Evolutionary conservation across 2,888 invertebrate species (phyloP).

Genomic region (Apamea sordens): DNA sequence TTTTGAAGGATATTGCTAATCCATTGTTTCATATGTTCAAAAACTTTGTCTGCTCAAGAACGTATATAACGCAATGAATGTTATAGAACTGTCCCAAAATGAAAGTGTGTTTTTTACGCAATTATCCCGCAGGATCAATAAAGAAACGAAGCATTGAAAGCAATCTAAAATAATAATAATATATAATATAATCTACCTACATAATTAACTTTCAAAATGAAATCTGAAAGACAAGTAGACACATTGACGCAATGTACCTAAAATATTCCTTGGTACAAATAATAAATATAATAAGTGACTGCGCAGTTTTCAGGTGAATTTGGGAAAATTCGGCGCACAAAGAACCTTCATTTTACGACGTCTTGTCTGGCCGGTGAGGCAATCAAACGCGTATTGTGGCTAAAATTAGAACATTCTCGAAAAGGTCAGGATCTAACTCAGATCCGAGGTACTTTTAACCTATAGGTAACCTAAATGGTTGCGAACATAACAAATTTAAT

Average conservation of each 20-base stretch:
- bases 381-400: conserved; percentile 44
- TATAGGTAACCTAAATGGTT: background rate
- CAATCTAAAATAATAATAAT: too few species aligned
- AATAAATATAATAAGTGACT: conserved; percentile 31
- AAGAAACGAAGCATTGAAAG: background rate
- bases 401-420: conserved; percentile 45
- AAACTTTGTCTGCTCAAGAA: background rate
- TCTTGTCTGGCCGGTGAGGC: conserved; percentile 53
- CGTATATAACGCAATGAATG: background rate
- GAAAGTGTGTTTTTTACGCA: background rate
- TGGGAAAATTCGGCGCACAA: conserved; percentile 21
- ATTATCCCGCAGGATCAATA: background rate
- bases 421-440: conserved; percentile 48
- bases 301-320: conserved; percentile 37
- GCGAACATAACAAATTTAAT: background rate
- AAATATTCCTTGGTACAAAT: conserved; percentile 1
- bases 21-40: background rate
- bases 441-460: background rate
- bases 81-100: background rate
- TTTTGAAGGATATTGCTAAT: background rate
- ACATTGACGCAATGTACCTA: background rate
- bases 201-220: background rate
- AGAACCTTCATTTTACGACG: conserved; percentile 44
- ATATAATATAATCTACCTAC: too few species aligned
- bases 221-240: background rate